A percentile compares a stretch with the other conserved stretches of the same genome.
Evolutionary conservation across 2,113 vertebrate genomes (phyloP).

Genomic region (Phoenicopterus ruber): DNA sequence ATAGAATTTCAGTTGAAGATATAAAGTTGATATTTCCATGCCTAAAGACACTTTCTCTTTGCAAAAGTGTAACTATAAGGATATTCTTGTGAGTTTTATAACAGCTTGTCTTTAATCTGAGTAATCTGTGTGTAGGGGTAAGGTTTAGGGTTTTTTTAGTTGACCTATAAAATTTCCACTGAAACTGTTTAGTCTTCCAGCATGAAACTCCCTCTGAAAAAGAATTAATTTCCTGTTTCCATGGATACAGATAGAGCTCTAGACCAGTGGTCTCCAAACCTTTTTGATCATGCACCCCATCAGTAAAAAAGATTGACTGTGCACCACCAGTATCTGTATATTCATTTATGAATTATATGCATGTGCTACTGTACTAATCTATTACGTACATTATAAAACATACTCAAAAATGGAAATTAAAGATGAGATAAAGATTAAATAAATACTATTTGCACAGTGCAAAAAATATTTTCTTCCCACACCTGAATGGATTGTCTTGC

Average conservation of each 20-base stretch:
- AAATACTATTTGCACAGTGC: not conserved
- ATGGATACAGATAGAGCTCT: not conserved
- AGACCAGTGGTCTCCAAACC: not conserved
- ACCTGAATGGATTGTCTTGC: not conserved
- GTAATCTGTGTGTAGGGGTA: not conserved
- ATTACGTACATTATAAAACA: not conserved
- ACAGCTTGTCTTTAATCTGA: not conserved
- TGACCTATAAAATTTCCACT: not conserved
- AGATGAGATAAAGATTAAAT: not conserved
- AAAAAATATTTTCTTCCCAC: not conserved
- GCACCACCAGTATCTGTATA: not conserved
- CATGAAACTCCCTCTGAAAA: not conserved
- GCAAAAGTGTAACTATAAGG: not conserved
- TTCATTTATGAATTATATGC: not conserved
- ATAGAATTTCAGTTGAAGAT: not conserved
- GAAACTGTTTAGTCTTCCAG: not conserved
- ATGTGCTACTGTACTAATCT: not conserved
- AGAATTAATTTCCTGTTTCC: not conserved
- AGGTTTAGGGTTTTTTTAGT: not conserved
- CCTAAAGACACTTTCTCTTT: not conserved
- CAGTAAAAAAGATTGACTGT: not conserved
- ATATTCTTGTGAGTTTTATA: not conserved
- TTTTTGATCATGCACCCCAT: not conserved
- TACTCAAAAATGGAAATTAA: not conserved
- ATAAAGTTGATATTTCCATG: not conserved